Evolutionary conservation across 1,140 invertebrate genomes (phyloP), one percentile per base, ranked within the genome.

Genomic region (Cherax quadricarinatus): DNA sequence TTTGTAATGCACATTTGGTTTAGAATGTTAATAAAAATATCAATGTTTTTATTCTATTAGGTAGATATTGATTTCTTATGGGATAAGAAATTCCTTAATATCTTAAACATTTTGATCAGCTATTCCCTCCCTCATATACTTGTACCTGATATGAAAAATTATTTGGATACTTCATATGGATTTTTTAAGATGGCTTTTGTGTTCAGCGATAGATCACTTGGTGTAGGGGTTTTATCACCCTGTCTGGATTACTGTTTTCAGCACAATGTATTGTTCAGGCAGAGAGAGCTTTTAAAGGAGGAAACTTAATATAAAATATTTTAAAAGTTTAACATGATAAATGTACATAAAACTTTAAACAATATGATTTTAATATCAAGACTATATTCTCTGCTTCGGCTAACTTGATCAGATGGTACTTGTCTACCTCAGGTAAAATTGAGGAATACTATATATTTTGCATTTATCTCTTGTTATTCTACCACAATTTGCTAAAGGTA

Each of bases 401-500:
- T 75, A 75, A n/a, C 51, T 75, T 51, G 30, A 75, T 86, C 62
- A 49, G 66, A 86, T 49, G 85, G 66, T 86, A 86, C 70, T 86
- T 83, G 81, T 30, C 81, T 53, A 86, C 85, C 85, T 73, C 66
- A 49, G 85, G 48, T 86, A 49, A 75, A 73, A 24, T 86, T 75
- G 70, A 75, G 85, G 70, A 73, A 75, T 10, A 49, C 70, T 86
- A 86, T 86, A 86, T 86, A 86, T 86, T 75, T 86, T 86, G 85
- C 85, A 86, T 86, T 86, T 86, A 86, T 51, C 85, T 86, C 81
- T 83, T 86, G 66, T 86, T 75, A 86, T 49, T 86, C 81, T 75
- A 75, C 60, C 51, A 86, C 81, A 83, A 51, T 60, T 83, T 51
- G 48, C 49, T 51, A 70, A 86, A 49, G n/a, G 7, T 70, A n/a